These are phyloP conservation scores for Centropristis striata DNA, from an alignment of 2,113 vertebrate genomes.

Conservation along the genomic window DNA sequence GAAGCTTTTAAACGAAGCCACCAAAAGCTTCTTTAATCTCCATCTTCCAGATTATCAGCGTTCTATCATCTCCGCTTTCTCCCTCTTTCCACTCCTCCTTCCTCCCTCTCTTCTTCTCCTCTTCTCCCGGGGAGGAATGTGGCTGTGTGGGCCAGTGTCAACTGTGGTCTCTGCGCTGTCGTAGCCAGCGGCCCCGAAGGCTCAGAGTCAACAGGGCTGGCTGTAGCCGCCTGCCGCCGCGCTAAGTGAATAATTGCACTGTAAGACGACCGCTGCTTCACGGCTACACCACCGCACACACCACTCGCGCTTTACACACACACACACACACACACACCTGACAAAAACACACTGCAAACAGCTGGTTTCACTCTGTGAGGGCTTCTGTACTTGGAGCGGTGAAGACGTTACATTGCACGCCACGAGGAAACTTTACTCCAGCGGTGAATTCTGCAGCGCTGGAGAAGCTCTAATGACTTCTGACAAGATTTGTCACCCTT, in stretches of 20 bases:
- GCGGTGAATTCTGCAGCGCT: not conserved
- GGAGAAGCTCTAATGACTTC: not conserved
- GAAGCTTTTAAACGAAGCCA: slow-evolving; percentile 28
- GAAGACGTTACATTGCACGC: slow-evolving; percentile 6
- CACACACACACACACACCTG: slow-evolving; percentile 41
- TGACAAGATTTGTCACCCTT: slow-evolving; percentile 1
- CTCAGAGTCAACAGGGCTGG: slow-evolving; percentile 74
- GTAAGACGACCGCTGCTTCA: slow-evolving; percentile 72
- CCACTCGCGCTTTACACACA: slow-evolving; percentile 26
- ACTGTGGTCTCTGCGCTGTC: slow-evolving; percentile 72
- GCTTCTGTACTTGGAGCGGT: not conserved
- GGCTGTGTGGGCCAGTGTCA: slow-evolving; percentile 74
- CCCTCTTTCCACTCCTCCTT: not conserved
- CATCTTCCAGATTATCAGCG: not conserved
- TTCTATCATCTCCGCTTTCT: not conserved
- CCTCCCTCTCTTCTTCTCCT: not conserved
- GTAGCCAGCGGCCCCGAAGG: slow-evolving; percentile 59
- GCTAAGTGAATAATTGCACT: slow-evolving; percentile 83
- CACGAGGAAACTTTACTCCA: slow-evolving; percentile 14
- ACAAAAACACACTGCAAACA: slow-evolving; percentile 53
- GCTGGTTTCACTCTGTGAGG: slow-evolving; percentile 48
- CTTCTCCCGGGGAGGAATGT: slow-evolving; percentile 67
- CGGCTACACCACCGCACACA: slow-evolving; percentile 63
- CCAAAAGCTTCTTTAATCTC: not conserved
- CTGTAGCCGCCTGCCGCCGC: slow-evolving; percentile 62